Base-by-base conservation (phyloP, 2,888 invertebrate genomes). In the Archips xylosteana region DNA sequence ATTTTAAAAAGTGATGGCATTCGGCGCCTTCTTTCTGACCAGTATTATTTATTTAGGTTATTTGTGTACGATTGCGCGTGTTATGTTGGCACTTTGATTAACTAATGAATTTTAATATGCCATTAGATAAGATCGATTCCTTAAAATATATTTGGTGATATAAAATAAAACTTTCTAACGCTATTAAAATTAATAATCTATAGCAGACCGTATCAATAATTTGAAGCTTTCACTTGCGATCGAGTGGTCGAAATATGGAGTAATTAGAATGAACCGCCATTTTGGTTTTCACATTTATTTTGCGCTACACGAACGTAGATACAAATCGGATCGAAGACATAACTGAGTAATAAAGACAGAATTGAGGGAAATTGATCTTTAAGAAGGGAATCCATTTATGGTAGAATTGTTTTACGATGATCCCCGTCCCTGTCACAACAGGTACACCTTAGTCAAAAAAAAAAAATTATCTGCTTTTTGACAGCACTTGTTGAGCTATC, bases 141-240 rank as follows among this genome's bases (percentile, higher is more conserved):
- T 36, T 8, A 8, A 63, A 49, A 23, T 15, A n/a, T 13, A 42
- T 54, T 8, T 13, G 66, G 49, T 36, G 39, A 67, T 54, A 65
- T 57, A 71, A 68, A 54, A 62, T 63, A 63, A 63, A 64, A 73
- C 73, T 73, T 73, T 73, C 73, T 63, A 73, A 59, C 73, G 73
- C 65, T 51, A 63, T 59, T 39, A 47, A 72, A 68, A 68, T 73
- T 73, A 73, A 68, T 68, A 73, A 73, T 70, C 47, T 39, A 64
- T 63, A 64, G 23, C 13, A 47, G 63, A 47, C 67, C 62, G 67
- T 67, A 62, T 72, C 71, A 62, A 62, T 70, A 45, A 71, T 62
- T 72, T 45, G 51, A 42, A 45, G 39, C 73, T 73, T 73, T 73
- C 73, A 57, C 73, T 62, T 59, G 49, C 63, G 72, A 73, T 68